Evolutionary conservation across 2,113 vertebrate genomes (phyloP), one percentile per base, ranked within the genome.

Genomic region (Mugil cephalus): DNA sequence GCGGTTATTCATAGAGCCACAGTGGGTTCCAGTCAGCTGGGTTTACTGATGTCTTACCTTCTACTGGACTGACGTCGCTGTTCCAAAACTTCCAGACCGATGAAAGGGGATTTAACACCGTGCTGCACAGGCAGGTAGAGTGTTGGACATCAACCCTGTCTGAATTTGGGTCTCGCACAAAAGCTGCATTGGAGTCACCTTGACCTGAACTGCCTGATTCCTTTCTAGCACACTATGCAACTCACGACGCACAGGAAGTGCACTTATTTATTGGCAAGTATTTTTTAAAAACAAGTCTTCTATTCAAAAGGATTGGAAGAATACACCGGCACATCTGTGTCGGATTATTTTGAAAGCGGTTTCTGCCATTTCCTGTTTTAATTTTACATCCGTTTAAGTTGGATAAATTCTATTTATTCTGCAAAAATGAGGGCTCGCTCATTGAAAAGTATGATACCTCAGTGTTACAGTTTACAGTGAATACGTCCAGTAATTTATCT

Each of bases 1-100:
- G 89, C 94, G 92, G 42, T 91, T 99, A 84, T 92, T 95, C 72
- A 67, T 93, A 67, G 96, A 98, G 43, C 95, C 96, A 0, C 98
- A 99, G 89, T 99, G 98, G 98, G 97, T 99, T 60, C 98, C 98
- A 0, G 95, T 99, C 82, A 99, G 94, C 92, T 99, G 98, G 98
- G 98, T 99, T 45, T 99, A 98, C 68, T 99, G 95, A 99, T 46
- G 48, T 4, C 42, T 42, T 11, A 50, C 24, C 42, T 42, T 53
- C 66, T 17, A 53, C 40, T 55, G 79, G 79, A 84, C n/a, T 24
- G 52, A 78, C 45, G n/a, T n/a, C 13, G n/a, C 63, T 36, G 54
- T 58, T 51, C 8, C 24, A 54, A n/a, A 30, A 59, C 67, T 74
- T 59, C 79, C 38, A 52, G 80, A 63, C 69, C 71, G 45, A 71